These are phyloP conservation scores for Cyanoderma ruficeps DNA, from an alignment of 2,113 vertebrate species.

Conservation along the genomic window DNA sequence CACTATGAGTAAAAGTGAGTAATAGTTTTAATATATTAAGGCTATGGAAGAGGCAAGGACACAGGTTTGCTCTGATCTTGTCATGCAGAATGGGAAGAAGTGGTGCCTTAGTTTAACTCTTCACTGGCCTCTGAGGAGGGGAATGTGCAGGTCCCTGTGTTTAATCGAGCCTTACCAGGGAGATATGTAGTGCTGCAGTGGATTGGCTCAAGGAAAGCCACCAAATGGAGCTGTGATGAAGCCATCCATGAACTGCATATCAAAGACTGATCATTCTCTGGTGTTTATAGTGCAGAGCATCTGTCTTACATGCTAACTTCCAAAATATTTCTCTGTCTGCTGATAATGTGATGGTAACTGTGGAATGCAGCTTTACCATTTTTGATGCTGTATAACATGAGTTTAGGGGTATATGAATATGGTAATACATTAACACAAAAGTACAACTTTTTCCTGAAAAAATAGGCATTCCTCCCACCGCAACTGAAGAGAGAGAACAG, in stretches of 20 bases:
- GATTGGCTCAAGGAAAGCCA: background rate
- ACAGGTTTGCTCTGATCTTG: fast-evolving
- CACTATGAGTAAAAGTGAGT: background rate
- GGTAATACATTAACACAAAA: background rate
- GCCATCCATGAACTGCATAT: background rate
- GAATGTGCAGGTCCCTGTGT: fast-evolving
- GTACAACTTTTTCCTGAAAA: background rate
- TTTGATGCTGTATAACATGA: background rate
- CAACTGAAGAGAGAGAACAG: background rate
- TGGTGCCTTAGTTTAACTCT: background rate
- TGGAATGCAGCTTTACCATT: background rate
- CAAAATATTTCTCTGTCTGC: background rate
- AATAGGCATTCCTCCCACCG: background rate
- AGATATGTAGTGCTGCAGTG: background rate
- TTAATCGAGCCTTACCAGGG: background rate
- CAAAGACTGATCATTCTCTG: background rate
- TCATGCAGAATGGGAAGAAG: background rate
- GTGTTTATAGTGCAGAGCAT: background rate
- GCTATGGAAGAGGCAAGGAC: background rate
- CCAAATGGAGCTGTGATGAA: background rate
- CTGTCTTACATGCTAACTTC: background rate
- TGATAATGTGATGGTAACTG: background rate
- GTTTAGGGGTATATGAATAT: background rate
- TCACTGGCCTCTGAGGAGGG: background rate
- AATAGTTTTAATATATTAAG: background rate